Evolutionary conservation across 2,113 vertebrate genomes (phyloP).

Genomic region (Alectura lathami): DNA sequence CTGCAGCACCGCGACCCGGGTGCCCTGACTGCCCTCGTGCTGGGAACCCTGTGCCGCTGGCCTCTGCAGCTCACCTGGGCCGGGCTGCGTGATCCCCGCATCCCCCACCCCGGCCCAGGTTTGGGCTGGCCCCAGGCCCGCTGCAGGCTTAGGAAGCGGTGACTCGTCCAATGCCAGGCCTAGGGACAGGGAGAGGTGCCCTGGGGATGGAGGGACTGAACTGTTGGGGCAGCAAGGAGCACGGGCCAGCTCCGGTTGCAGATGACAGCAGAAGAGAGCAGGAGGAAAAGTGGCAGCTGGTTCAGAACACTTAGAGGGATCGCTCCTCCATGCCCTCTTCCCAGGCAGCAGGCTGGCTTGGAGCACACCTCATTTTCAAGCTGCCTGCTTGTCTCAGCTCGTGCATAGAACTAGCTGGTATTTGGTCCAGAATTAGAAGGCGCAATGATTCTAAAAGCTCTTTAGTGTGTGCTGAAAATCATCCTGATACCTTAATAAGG

Average conservation of each 20-base stretch:
- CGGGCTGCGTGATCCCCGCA: too few relatives aligned
- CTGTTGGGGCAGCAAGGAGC: too few relatives aligned
- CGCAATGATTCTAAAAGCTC: background rate
- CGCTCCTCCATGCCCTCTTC: background rate
- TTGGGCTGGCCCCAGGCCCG: background rate
- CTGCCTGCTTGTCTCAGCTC: background rate
- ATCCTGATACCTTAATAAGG: background rate
- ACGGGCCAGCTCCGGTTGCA: too few relatives aligned
- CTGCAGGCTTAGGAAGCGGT: too few relatives aligned
- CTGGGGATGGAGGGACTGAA: too few relatives aligned
- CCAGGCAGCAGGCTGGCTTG: background rate
- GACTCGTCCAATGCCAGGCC: background rate
- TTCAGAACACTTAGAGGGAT: background rate
- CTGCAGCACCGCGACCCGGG: too few relatives aligned
- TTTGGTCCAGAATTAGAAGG: background rate
- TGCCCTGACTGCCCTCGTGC: too few relatives aligned
- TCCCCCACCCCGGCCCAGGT: background rate
- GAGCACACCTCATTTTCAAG: background rate
- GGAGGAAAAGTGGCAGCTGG: background rate
- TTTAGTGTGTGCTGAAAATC: background rate
- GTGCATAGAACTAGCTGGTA: background rate
- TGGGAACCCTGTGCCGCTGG: too few relatives aligned
- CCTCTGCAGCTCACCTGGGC: too few relatives aligned
- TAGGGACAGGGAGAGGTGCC: background rate
- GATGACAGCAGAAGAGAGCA: background rate